These are phyloP conservation scores for Listronotus oregonensis DNA, from an alignment of 1,140 invertebrate species.

Conservation along the genomic window DNA sequence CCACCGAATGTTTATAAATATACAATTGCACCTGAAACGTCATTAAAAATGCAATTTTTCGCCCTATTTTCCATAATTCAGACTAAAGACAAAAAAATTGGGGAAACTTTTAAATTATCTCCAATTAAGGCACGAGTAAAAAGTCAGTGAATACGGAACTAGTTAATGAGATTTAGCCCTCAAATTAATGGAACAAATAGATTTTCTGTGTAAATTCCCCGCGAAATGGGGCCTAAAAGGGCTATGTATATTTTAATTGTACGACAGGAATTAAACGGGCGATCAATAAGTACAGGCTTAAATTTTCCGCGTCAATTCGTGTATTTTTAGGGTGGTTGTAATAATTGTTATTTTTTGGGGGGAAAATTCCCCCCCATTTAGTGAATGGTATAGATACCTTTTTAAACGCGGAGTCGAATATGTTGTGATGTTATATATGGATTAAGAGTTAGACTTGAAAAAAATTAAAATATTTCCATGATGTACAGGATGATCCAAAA, in stretches of 20 bases:
- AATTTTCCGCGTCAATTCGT: conserved; percentile 39
- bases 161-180: conserved; percentile 41
- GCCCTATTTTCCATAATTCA: too few species aligned
- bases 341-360: too few species aligned
- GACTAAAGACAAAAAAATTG: neutral
- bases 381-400: too few species aligned
- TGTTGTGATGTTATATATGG: too few species aligned
- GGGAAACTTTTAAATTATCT: neutral
- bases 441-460: too few species aligned
- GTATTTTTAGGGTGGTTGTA: conserved; percentile 18
- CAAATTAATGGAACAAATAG: conserved; percentile 41
- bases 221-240: conserved; percentile 39
- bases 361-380: too few species aligned
- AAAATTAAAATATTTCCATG: too few species aligned
- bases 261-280: conserved; percentile 30
- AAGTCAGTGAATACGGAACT: conserved; percentile 14
- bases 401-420: too few species aligned
- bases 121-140: conserved; percentile 5
- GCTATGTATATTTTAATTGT: conserved; percentile 40
- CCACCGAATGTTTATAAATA: too few species aligned
- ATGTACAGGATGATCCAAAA: too few species aligned
- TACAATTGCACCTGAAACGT: too few species aligned
- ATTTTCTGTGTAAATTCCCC: conserved; percentile 41
- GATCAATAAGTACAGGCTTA: conserved; percentile 39
- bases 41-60: too few species aligned